Evolutionary conservation across 2,797 vertebrate genomes (phyloP), one percentile per base, ranked within the genome.

Genomic region (Bradypodion pumilum): DNA sequence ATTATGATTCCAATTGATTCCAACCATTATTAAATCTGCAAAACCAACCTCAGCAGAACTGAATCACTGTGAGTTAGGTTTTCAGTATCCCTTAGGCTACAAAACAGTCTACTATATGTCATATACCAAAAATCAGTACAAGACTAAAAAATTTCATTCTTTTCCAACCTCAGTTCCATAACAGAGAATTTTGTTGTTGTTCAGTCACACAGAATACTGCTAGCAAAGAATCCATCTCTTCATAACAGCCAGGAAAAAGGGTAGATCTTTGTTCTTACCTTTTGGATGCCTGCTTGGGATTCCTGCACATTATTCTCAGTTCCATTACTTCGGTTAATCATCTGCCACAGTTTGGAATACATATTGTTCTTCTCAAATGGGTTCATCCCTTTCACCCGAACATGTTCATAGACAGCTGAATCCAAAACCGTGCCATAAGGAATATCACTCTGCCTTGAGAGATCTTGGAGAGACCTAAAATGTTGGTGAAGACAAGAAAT

Each of bases 291-390:
- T 86, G 98, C 98, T 1, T 97, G 96, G 0, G 98, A 99, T 89
- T 99, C 98, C 87, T 98, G 95, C 4, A 99, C 97, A 0, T 98
- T 99, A 95, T 98, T 99, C 82, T 99, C 98, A 0, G 97, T 97
- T 76, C 98, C 98, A 2, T 98, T 98, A 37, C 97, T 99, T 83
- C 97, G 96, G 93, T 97, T 99, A 88, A 99, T 99, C 98, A 99
- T 99, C 69, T 97, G 93, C 99, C 99, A 99, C 97, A 99, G 98
- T 93, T 99, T 98, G 69, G 98, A 96, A 92, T 99, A 99, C 98
- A 99, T 99, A 90, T 97, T 98, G 93, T 99, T 98, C 91, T 98
- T 97, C 95, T 99, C 98, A 8, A 99, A 99, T 84, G 99, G 99
- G 91, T 99, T 99, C 97, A 99, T 96, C 7, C 98, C 97, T 91